Percentiles rank a stretch among this genome's conserved stretches.
Conservation (phyloP, 1,140 invertebrate genomes). For the Asbolus verrucosus region DNA sequence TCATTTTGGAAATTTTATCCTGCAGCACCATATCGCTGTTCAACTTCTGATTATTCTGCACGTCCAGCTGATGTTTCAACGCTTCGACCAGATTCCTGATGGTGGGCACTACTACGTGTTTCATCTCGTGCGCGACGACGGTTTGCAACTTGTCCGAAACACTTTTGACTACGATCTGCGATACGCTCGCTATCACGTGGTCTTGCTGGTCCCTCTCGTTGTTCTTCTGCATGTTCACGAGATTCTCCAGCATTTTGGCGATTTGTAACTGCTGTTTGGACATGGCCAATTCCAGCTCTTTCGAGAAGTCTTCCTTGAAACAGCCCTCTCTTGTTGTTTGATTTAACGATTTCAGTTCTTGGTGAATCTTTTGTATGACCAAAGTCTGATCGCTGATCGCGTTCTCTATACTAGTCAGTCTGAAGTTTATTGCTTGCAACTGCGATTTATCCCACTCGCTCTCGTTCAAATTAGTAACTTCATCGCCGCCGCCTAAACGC, state of each 20-base stretch:
- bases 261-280: conserved; percentile 66
- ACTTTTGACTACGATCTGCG: conserved; percentile 65
- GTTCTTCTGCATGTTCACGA: conserved; percentile 57
- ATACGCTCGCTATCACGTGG: conserved; percentile 63
- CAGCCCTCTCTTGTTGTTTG: conserved; percentile 60
- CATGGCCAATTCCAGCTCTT: conserved; percentile 60
- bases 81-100: conserved; percentile 73
- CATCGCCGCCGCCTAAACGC: conserved; percentile 53
- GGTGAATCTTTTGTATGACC: conserved; percentile 64
- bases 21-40: conserved; percentile 80
- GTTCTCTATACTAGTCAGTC: conserved; percentile 58
- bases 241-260: conserved; percentile 61
- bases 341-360: conserved; percentile 61
- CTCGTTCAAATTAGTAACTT: conserved; percentile 40
- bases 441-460: conserved; percentile 50
- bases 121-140: conserved; percentile 66
- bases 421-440: conserved; percentile 56
- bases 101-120: conserved; percentile 68
- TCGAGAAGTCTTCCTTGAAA: conserved; percentile 60
- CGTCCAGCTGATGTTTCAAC: conserved; percentile 75
- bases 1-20: conserved; percentile 82
- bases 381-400: conserved; percentile 62
- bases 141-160: conserved; percentile 66
- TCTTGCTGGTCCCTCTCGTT: conserved; percentile 67
- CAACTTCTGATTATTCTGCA: conserved; percentile 78